Conservation (phyloP, 2,888 invertebrate genomes). For the Callyntrura guangdongensis region DNA sequence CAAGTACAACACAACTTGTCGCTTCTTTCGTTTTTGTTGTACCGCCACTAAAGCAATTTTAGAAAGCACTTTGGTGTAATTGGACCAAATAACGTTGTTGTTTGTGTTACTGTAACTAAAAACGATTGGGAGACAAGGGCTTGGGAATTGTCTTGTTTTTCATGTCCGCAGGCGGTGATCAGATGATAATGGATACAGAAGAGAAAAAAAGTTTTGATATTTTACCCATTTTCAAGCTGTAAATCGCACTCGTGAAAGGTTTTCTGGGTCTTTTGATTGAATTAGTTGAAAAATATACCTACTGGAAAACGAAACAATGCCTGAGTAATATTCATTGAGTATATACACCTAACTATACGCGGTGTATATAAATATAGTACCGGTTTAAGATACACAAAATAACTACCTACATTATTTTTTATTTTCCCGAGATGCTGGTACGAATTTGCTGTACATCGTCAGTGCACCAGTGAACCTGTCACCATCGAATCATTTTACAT, state of each 20-base stretch:
- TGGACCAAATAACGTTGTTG: conserved; percentile 15
- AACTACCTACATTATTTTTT: too few relatives aligned
- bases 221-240: not conserved
- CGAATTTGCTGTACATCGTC: too few relatives aligned
- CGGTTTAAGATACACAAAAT: too few relatives aligned
- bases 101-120: not conserved
- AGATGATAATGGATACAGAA: conserved; percentile 7
- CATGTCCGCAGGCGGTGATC: conserved; percentile 20
- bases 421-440: too few relatives aligned
- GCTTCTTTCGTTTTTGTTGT: conserved; percentile 2
- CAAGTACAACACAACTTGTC: not conserved
- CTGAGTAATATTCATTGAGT: not conserved
- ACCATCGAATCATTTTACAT: not conserved
- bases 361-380: too few relatives aligned
- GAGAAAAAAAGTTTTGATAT: not conserved
- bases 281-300: not conserved
- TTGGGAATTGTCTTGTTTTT: not conserved
- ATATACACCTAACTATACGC: not conserved
- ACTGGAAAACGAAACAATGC: not conserved
- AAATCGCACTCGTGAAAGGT: not conserved
- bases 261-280: conserved; percentile 34
- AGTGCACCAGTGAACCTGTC: too few relatives aligned
- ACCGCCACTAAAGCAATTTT: not conserved
- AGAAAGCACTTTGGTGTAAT: conserved; percentile 25
- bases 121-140: not conserved